Base-by-base conservation (phyloP, 2,797 vertebrate species). In the Mycteria americana region DNA sequence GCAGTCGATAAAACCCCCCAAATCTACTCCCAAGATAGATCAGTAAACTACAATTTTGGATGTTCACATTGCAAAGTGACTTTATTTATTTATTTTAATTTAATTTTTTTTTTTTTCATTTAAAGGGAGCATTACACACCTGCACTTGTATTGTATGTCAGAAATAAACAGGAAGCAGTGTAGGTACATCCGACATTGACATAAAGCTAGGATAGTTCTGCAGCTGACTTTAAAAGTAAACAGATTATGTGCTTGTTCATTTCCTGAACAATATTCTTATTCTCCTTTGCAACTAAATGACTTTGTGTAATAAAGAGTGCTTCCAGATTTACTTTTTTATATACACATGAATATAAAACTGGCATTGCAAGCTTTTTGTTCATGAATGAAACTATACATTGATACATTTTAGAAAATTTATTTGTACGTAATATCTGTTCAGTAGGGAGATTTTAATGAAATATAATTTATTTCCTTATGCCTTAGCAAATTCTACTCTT, bases 211-310 rank as follows among this genome's bases (percentile, higher is more conserved):
- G 50, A 69, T 46, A 81, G 7, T 69, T 73, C 25, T 77, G 15
- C 51, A 82, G 28, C 25, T 83, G 84, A 84, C 65, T 91, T 96
- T 72, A 18, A 96, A 93, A 97, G 22, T 48, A 69, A 97, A 88
- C 39, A 78, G 46, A 50, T 75, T 77, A 72, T 56, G 35, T 39
- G 24, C 12, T 78, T 92, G 51, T 85, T 81, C 16, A 51, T 82
- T 95, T 95, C 79, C 43, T 88, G 63, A 74, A 57, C 23, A 85
- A 50, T 54, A 72, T 69, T 72, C 54, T 92, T 67, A 68, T 60
- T 74, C 27, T 91, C 9, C 33, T 90, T 83, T 64, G 48, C 65
- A 69, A 63, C n/a, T 90, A 85, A 87, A 85, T 76, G 25, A 56
- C 54, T 95, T 69, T 11, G 7, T 56, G 59, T 84, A 92, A 69